Percentiles rank a stretch among this genome's conserved stretches.
These are phyloP conservation scores for Kuschelorhynchus macadamiae DNA, from an alignment of 2,888 invertebrate species.

Conservation along the genomic window DNA sequence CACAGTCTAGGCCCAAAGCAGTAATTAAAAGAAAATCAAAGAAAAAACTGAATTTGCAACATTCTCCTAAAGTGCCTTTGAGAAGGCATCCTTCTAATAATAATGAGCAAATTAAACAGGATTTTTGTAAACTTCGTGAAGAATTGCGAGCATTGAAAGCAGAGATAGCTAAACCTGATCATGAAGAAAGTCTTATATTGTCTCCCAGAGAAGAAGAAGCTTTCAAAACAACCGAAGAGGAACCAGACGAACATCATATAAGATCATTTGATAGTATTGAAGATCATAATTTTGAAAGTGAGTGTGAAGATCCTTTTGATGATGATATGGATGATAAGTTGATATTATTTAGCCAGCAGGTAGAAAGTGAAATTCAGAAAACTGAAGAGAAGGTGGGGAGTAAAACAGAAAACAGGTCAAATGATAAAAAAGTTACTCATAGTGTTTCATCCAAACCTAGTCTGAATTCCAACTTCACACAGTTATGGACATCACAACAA, in stretches of 20 bases:
- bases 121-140: constrained; percentile 64
- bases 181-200: constrained; percentile 58
- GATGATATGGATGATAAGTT: constrained; percentile 65
- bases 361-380: constrained; percentile 54
- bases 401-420: not conserved
- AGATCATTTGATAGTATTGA: constrained; percentile 12
- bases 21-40: constrained; percentile 32
- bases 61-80: constrained; percentile 61
- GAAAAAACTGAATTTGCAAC: constrained; percentile 38
- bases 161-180: constrained; percentile 58
- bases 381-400: not conserved
- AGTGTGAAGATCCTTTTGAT: constrained; percentile 60
- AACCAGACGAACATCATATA: not conserved
- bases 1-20: constrained; percentile 53
- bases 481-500: not conserved
- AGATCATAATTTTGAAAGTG: constrained; percentile 23
- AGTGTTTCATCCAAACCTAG: not conserved
- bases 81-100: constrained; percentile 60
- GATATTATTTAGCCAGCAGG: constrained; percentile 62
- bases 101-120: constrained; percentile 52
- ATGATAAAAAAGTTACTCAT: no score
- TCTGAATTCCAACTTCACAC: not conserved
- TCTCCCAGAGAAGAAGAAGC: constrained; percentile 59
- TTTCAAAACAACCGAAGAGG: constrained; percentile 50
- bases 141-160: constrained; percentile 62